A percentile compares a stretch with the other conserved stretches of the same genome.
Evolutionary conservation across 2,888 invertebrate species (phyloP).

Genomic region (Stenolophus ochropezus): DNA sequence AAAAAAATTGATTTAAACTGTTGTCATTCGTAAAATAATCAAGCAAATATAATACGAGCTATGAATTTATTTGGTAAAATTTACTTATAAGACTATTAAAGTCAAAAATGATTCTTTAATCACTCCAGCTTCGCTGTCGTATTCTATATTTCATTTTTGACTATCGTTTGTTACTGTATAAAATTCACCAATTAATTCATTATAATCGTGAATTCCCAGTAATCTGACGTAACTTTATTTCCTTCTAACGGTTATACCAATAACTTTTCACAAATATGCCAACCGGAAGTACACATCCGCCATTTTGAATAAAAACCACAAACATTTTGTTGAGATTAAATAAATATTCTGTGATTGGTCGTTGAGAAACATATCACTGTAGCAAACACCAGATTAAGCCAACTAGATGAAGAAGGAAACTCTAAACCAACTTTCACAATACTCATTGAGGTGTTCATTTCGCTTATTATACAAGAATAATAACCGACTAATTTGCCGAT

Average conservation of each 20-base stretch:
- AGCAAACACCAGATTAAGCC: too few species aligned
- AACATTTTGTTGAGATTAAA: slow-evolving; percentile 34
- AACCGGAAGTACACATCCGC: slow-evolving; percentile 38
- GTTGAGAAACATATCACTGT: slow-evolving; percentile 23
- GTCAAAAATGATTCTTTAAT: too few species aligned
- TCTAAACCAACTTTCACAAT: slow-evolving; percentile 24
- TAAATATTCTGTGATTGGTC: slow-evolving; percentile 26
- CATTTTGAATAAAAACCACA: slow-evolving; percentile 51
- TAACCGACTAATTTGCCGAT: slow-evolving; percentile 30
- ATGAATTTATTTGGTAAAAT: too few species aligned
- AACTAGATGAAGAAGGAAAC: too few species aligned
- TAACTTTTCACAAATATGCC: slow-evolving; percentile 31
- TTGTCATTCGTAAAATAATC: too few species aligned
- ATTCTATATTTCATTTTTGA: too few species aligned
- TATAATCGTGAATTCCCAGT: not conserved
- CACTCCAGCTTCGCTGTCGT: too few species aligned
- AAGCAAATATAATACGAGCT: too few species aligned
- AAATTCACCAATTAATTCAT: too few species aligned
- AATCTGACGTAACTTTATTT: slow-evolving; percentile 1
- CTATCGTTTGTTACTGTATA: too few species aligned
- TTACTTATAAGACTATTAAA: too few species aligned
- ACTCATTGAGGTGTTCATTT: slow-evolving; percentile 29
- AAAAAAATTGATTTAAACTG: too few species aligned
- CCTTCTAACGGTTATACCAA: not conserved
- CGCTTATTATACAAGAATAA: slow-evolving; percentile 3